phyloP scores from a whole-genome alignment of 92 coral and sea anemone species.

The Epizoanthus rinbou region DNA sequence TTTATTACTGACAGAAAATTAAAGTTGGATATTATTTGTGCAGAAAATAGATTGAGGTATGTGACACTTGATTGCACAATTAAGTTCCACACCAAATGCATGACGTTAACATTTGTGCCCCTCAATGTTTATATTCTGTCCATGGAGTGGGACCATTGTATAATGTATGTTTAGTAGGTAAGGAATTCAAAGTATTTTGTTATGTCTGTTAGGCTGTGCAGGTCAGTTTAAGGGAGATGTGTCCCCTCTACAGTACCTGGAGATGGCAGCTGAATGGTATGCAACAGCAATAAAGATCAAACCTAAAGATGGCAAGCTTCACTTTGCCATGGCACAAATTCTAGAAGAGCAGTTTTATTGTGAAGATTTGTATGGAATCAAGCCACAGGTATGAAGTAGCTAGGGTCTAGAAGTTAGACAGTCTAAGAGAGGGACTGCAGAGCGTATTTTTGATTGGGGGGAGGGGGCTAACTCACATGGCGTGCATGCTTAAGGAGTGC shows the following conservation, averaged over 20 bases:
- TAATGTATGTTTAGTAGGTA: neutral
- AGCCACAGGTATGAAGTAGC: slow-evolving; percentile 65
- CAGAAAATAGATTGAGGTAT: no score
- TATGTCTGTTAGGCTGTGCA: slow-evolving; percentile 72
- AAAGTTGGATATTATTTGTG: no score
- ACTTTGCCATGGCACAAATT: slow-evolving; percentile 86
- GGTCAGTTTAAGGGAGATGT: slow-evolving; percentile 82
- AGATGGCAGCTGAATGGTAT: slow-evolving; percentile 85
- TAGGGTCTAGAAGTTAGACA: no score
- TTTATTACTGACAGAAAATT: no score
- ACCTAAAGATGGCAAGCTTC: slow-evolving; percentile 86
- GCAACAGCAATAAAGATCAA: slow-evolving; percentile 91
- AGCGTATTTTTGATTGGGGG: no score
- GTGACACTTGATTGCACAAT: neutral
- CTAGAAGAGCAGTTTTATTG: slow-evolving; percentile 89
- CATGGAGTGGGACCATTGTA: neutral
- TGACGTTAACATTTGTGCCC: no score
- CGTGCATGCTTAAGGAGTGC: no score
- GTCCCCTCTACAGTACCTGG: slow-evolving; percentile 78
- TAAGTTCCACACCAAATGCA: neutral
- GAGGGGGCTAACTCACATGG: no score
- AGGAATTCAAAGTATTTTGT: neutral
- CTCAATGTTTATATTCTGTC: neutral
- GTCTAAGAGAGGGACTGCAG: no score
- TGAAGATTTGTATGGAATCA: slow-evolving; percentile 91